Base-by-base conservation (phyloP, 2,797 vertebrate genomes). In the Neostethus bicornis region DNA sequence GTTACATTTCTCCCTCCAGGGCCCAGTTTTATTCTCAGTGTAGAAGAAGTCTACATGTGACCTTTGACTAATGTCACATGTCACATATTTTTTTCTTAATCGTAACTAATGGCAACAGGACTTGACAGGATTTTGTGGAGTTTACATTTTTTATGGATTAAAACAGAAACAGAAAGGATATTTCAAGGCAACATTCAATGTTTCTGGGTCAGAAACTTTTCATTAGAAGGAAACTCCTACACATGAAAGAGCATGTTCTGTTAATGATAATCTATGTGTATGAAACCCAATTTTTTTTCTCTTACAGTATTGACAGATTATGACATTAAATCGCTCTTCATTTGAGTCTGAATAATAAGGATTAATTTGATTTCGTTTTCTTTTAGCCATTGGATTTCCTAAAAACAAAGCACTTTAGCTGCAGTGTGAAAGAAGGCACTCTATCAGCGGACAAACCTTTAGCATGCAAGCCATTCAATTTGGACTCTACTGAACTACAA, bases 61-160 rank as follows among this genome's bases (percentile, higher is more conserved):
- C 92, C 93, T 94, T 92, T 93, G 66, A 75, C 91, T 89, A 89
- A 92, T 91, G 90, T 87, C 90, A 91, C 53, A 87, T 62, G 79
- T 91, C 90, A 81, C 73, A 86, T 70, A 80, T 70, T 80, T 88
- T 90, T 80, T 85, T 88, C 83, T 92, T 90, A 88, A 83, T 57
- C 51, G 57, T 67, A 61, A 7, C 4, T 1, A 81, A 84, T 83
- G 87, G 83, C 58, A 88, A 81, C 38, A 49, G 87, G 91, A 90
- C 89, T 91, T 81, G 85, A 81, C 79, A 72, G 60, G 39, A 74
- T 73, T 87, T 77, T 82, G 85, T 71, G 0, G 19, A 62, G 43
- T 74, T 43, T 52, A 44, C 71, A 61, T 61, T 66, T 80, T 73
- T 61, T 74, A 73, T 77, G 82, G 61, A 61, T 63, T 52, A 85